Conservation (phyloP, 1,140 invertebrate genomes). For the Drosophila saltans region DNA sequence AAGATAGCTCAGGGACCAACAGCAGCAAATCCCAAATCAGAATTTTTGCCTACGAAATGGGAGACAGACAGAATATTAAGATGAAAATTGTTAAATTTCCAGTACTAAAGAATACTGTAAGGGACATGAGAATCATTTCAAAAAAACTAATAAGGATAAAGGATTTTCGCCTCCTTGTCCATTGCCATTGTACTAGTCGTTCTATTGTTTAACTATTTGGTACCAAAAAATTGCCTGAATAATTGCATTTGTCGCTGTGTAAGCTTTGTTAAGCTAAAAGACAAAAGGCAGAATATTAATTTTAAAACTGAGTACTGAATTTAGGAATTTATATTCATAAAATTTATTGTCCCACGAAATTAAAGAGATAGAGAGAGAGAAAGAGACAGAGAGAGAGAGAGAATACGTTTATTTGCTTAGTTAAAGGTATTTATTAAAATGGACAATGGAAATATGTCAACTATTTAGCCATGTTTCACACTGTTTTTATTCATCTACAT, state of each 20-base stretch:
- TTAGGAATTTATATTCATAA: neutral
- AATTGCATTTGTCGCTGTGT: neutral
- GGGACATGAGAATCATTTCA: neutral
- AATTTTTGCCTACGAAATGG: neutral
- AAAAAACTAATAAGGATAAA: neutral
- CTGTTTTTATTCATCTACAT: too few species aligned
- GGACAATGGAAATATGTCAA: too few species aligned
- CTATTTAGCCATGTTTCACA: too few species aligned
- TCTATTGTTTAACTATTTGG: neutral
- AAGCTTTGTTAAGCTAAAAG: neutral
- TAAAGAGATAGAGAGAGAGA: too few species aligned
- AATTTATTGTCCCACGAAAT: too few species aligned
- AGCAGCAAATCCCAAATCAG: neutral
- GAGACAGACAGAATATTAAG: neutral
- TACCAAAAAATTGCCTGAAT: neutral
- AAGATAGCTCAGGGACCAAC: neutral
- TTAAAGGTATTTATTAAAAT: too few species aligned
- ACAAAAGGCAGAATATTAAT: neutral
- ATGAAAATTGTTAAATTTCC: neutral
- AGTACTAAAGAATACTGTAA: neutral
- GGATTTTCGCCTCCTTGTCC: neutral
- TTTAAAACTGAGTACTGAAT: neutral
- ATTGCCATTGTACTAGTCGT: neutral
- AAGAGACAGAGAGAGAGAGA: too few species aligned
- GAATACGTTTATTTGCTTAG: too few species aligned